Evolutionary conservation across 30 jellyfish, hydroid and myxozoan genomes (phyloP).

Genomic region (Rhopilema esculentum): DNA sequence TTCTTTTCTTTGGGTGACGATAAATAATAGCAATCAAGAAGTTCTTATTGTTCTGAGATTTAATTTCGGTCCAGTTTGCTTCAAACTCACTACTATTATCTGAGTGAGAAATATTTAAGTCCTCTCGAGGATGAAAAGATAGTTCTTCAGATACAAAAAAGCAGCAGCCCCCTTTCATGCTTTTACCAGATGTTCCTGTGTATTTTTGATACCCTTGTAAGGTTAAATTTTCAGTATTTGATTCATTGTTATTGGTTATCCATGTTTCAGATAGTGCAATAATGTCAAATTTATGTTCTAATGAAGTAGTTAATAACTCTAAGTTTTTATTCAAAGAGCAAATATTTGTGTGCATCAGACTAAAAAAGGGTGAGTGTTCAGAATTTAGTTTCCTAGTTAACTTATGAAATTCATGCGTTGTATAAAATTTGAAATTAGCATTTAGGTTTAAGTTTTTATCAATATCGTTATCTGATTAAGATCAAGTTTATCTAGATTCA

Average conservation of each 20-base stretch:
- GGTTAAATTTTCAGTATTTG: constrained; percentile 7
- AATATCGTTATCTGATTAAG: constrained; percentile 39
- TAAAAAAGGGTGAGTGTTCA: too few relatives aligned
- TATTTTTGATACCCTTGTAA: constrained; percentile 25
- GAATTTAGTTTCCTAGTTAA: constrained; percentile 7
- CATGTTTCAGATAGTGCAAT: constrained; percentile 64
- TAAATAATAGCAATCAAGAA: constrained; percentile 42
- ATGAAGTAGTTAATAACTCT: constrained; percentile 2
- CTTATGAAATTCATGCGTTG: constrained; percentile 41
- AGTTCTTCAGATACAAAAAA: constrained; percentile 50
- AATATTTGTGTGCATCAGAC: constrained; percentile 55
- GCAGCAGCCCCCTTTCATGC: constrained; percentile 67
- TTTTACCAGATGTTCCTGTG: constrained; percentile 10
- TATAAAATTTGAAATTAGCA: constrained; percentile 25
- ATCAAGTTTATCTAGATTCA: constrained; percentile 30
- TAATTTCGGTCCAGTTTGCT: constrained; percentile 59
- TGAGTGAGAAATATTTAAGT: constrained; percentile 12
- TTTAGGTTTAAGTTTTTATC: constrained; percentile 24
- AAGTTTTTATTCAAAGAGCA: constrained; percentile 35
- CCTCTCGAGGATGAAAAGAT: constrained; percentile 46
- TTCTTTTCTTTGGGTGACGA: constrained; percentile 54
- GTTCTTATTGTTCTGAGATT: constrained; percentile 14
- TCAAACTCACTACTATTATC: constrained; percentile 24
- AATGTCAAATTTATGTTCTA: constrained; percentile 50
- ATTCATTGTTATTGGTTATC: too few relatives aligned